A percentile compares a stretch with the other conserved stretches of the same genome.
These are phyloP conservation scores for Drosophila santomea DNA, from an alignment of 1,140 invertebrate genomes.

Conservation along the genomic window DNA sequence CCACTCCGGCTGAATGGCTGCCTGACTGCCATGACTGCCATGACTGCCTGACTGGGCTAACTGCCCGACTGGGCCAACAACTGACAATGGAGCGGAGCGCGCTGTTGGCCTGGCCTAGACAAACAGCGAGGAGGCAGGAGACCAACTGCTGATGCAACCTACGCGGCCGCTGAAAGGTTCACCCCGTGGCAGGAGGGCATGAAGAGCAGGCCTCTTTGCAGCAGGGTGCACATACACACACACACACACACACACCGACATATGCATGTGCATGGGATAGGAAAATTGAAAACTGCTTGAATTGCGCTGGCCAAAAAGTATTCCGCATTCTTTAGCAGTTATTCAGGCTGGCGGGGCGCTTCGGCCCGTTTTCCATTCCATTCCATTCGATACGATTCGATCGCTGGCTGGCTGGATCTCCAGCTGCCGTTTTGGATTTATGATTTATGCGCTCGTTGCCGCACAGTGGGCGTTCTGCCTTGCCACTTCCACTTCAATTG, in stretches of 20 bases:
- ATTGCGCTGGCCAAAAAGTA: constrained; percentile 58
- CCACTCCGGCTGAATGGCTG: constrained; percentile 22
- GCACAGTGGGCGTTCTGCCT: constrained; percentile 59
- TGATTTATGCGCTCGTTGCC: constrained; percentile 66
- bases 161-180: constrained; percentile 44
- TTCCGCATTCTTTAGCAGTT: constrained; percentile 68
- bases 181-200: constrained; percentile 11
- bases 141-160: constrained; percentile 71
- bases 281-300: constrained; percentile 57
- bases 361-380: constrained; percentile 17
- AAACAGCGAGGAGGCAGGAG: constrained; percentile 12
- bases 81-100: constrained; percentile 28
- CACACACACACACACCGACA: background rate
- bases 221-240: constrained; percentile 32
- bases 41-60: constrained; percentile 4
- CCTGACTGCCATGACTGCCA: background rate
- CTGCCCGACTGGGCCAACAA: constrained; percentile 13
- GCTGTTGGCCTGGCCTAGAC: constrained; percentile 3
- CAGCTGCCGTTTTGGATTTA: constrained; percentile 68
- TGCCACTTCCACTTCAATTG: no score
- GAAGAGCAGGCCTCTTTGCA: constrained; percentile 21
- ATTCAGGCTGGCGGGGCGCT: constrained; percentile 35
- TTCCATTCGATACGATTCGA: constrained; percentile 47
- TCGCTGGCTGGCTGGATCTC: constrained; percentile 39
- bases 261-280: background rate